These are phyloP conservation scores for Sebastes diploproa DNA, from an alignment of 2,797 vertebrate genomes.

Conservation along the genomic window DNA sequence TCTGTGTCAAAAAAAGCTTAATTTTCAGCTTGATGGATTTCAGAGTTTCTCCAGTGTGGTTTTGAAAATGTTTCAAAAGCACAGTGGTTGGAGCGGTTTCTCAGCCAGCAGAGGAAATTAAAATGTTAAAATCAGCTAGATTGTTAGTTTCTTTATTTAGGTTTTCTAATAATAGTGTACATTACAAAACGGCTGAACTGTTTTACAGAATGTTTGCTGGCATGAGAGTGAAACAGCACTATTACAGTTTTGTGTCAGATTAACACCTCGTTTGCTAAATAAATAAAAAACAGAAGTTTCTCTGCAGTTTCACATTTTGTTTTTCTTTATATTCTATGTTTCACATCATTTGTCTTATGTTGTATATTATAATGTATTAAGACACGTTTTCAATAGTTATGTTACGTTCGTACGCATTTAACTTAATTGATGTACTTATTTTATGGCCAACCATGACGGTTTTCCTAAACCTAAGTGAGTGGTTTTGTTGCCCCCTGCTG, in stretches of 20 bases:
- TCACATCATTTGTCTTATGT: neutral
- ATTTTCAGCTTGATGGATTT: slow-evolving; percentile 5
- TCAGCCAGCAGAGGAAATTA: slow-evolving; percentile 6
- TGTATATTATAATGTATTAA: neutral
- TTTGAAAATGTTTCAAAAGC: neutral
- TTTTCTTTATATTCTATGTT: neutral
- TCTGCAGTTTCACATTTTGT: neutral
- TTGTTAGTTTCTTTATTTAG: neutral
- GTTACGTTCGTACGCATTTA: no score
- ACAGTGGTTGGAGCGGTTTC: neutral
- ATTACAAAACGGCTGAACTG: neutral
- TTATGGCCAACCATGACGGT: accelerated
- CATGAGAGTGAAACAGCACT: neutral
- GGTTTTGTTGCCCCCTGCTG: no score
- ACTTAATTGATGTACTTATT: no score
- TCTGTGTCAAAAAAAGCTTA: neutral
- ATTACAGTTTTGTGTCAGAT: neutral
- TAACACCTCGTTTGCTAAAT: neutral
- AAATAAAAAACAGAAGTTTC: neutral
- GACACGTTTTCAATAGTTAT: no score
- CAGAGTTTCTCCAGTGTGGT: neutral
- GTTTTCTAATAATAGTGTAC: neutral
- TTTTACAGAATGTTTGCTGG: neutral
- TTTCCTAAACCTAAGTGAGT: no score
- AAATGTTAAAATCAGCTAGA: neutral